Conservation (phyloP, 2,113 vertebrate species). For the Hippocampus mohnikei region DNA sequence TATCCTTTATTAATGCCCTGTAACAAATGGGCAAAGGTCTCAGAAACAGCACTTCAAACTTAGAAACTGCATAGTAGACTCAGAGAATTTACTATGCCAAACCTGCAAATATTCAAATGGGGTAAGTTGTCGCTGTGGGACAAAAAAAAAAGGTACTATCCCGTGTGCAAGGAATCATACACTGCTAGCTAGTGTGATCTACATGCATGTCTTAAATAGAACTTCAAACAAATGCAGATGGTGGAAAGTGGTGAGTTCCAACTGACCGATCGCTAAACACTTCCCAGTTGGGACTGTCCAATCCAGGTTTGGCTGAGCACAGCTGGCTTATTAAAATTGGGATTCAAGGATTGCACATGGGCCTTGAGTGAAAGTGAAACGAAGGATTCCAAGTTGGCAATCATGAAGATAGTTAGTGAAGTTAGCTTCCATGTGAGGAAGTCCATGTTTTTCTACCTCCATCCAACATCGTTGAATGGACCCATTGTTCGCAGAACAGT, state of each 20-base stretch:
- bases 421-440: conserved; percentile 2
- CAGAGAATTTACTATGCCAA: conserved; percentile 95
- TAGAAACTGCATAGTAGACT: conserved; percentile 90
- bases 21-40: conserved; percentile 94
- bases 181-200: conserved; percentile 37
- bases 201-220: conserved; percentile 49
- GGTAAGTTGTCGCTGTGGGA: conserved; percentile 78
- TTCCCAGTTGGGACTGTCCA: neutral
- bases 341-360: conserved; percentile 3
- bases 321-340: neutral
- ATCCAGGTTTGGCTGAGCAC: neutral
- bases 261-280: conserved; percentile 3
- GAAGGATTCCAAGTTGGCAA: neutral
- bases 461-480: neutral
- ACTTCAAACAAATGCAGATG: conserved; percentile 6
- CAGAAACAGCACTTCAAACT: conserved; percentile 96
- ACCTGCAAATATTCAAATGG: conserved; percentile 97
- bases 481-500: neutral
- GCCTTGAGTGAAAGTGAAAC: neutral
- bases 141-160: conserved; percentile 44
- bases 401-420: neutral
- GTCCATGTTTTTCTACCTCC: neutral
- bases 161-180: conserved; percentile 41
- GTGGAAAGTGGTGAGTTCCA: conserved; percentile 2
- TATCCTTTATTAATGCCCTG: conserved; percentile 86